Evolutionary conservation across 2,797 vertebrate species (phyloP), one percentile per base, ranked within the genome.

Genomic region (Pyrocephalus nanus): DNA sequence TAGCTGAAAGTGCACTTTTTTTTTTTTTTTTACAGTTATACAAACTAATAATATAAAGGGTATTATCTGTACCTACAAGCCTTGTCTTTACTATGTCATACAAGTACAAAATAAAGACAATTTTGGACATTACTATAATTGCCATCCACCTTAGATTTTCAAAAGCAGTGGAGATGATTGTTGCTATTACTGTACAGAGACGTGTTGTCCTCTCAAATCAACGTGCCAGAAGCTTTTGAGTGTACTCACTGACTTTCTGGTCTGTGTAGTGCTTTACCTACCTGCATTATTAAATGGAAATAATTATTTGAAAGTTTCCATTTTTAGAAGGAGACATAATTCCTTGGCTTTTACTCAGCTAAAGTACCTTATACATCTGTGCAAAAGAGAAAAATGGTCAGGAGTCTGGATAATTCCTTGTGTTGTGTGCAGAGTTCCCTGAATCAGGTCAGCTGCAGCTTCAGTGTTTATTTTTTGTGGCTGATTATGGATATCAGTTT

Each of bases 401-500:
- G 18, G 50, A 48, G 11, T 23, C 19, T 34, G 15, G 42, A 17
- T 69, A 86, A 78, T 66, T 70, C 55, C 36, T 36, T 50, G 23
- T 30, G 34, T 40, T 66, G 4, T 82, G 36, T 34, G 29, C n/a
- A 45, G 42, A 77, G 34, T 60, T 83, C 48, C 30, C 51, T 85
- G 69, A 86, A 58, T 67, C 34, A 65, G 48, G 57, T 38, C 75
- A 77, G 32, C 23, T 62, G n/a, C 62, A 86, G 48, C 30, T 54
- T 75, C 74, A 90, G 0, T 36, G 48, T 22, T 60, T 72, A 50
- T 73, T 66, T 94, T 81, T 75, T 84, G 55, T 65, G 18, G 3
- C 29, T 76, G 82, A 65, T 92, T 65, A 61, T 71, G 82, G 65
- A n/a, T 86, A 93, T 61, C n/a, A 51, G 20, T 84, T 95, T 91